A percentile compares a stretch with the other conserved stretches of the same genome.
Evolutionary conservation across 2,113 vertebrate genomes (phyloP).

Genomic region (Ptyas mucosa): DNA sequence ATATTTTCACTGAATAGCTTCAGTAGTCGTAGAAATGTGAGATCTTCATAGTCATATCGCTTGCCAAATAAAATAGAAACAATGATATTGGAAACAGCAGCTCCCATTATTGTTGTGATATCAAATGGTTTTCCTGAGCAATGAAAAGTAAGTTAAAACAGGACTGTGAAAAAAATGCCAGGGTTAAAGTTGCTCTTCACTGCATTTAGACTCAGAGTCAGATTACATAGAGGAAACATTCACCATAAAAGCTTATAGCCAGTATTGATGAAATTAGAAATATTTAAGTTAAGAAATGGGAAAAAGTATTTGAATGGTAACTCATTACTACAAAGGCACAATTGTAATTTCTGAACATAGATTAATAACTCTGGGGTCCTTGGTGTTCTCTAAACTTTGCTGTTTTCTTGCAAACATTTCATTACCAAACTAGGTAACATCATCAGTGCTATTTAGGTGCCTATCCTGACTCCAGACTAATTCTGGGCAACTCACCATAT

Average conservation of each 20-base stretch:
- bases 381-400: no score
- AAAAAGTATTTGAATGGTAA: neutral
- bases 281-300: neutral
- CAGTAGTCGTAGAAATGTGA: conserved; percentile 48
- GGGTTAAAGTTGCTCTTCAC: neutral
- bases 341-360: neutral
- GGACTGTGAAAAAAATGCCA: neutral
- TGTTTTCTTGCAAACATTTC: no score
- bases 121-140: conserved; percentile 51
- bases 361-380: neutral
- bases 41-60: conserved; percentile 50
- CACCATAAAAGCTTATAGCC: neutral
- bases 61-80: conserved; percentile 57
- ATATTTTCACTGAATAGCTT: conserved; percentile 39
- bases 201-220: neutral
- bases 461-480: neutral
- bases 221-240: neutral
- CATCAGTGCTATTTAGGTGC: neutral
- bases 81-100: conserved; percentile 50
- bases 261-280: no score
- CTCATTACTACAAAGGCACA: neutral
- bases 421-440: no score
- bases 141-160: neutral
- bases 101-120: conserved; percentile 33
- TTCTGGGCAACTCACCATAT: neutral